Evolutionary conservation across 2,113 vertebrate genomes (phyloP).

Genomic region (Ochotona curzoniae): DNA sequence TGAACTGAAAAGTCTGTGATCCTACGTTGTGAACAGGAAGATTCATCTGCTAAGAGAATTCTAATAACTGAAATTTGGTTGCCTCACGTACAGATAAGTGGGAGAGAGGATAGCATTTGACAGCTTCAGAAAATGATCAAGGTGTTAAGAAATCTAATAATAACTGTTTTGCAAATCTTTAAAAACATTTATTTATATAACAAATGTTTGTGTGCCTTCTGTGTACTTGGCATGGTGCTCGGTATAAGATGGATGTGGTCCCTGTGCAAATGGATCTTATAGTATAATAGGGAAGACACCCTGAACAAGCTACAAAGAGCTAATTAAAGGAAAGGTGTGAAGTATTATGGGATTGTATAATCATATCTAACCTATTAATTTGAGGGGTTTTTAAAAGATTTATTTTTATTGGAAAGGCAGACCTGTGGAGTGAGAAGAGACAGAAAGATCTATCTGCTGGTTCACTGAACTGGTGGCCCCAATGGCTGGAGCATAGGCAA

Average conservation of each 20-base stretch:
- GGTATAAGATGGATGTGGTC: neutral
- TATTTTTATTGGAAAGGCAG: too few species aligned
- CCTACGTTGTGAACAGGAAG: neutral
- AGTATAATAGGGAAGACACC: neutral
- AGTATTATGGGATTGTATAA: neutral
- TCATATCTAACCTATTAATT: neutral
- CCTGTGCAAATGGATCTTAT: neutral
- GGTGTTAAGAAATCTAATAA: constrained; percentile 30
- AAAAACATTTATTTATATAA: neutral
- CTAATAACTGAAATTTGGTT: constrained; percentile 26
- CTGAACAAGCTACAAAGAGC: neutral
- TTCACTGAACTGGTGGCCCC: too few species aligned
- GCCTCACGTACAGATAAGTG: neutral
- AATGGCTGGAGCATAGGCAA: too few species aligned
- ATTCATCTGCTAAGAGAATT: neutral
- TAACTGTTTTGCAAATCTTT: constrained; percentile 20
- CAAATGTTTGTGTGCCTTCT: neutral
- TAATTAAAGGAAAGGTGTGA: neutral
- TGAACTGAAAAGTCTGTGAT: neutral
- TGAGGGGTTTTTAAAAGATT: too few species aligned
- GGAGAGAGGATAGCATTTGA: neutral
- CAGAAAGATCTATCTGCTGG: too few species aligned
- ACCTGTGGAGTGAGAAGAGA: too few species aligned
- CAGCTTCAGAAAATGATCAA: constrained; percentile 14
- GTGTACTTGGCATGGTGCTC: neutral